Conservation (phyloP, 1,140 invertebrate genomes). For the Pseudomyrmex cubaensis region DNA sequence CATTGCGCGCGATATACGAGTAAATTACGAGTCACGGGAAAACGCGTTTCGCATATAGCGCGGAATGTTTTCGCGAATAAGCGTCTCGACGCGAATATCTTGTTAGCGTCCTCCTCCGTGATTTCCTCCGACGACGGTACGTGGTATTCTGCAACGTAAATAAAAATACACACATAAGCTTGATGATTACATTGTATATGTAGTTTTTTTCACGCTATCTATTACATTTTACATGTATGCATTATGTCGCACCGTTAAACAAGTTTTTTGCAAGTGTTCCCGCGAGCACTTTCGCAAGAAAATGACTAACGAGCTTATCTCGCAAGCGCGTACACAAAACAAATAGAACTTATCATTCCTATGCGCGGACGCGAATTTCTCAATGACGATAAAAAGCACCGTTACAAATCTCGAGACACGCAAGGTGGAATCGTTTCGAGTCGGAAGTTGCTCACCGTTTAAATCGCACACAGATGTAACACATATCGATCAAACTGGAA, state of each 20-base stretch:
- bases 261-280: not conserved
- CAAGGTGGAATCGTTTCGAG: constrained; percentile 59
- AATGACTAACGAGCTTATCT: not conserved
- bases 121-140: not conserved
- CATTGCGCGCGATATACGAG: not conserved
- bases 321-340: not conserved
- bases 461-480: constrained; percentile 56
- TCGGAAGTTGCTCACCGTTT: constrained; percentile 66
- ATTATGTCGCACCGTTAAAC: too few relatives aligned
- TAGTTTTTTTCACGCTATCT: too few relatives aligned
- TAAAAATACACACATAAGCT: not conserved
- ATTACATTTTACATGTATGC: too few relatives aligned
- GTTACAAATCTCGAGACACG: constrained; percentile 61
- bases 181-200: too few relatives aligned
- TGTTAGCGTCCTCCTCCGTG: not conserved
- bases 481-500: constrained; percentile 66
- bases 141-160: constrained; percentile 41
- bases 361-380: constrained; percentile 5
- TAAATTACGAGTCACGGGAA: constrained; percentile 6
- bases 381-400: constrained; percentile 35
- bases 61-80: too few relatives aligned
- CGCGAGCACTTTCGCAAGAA: not conserved
- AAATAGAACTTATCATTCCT: not conserved
- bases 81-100: not conserved
- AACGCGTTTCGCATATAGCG: constrained; percentile 5